phyloP scores from a whole-genome alignment of 2,113 vertebrate species.

The Actenoides lindsayi region DNA sequence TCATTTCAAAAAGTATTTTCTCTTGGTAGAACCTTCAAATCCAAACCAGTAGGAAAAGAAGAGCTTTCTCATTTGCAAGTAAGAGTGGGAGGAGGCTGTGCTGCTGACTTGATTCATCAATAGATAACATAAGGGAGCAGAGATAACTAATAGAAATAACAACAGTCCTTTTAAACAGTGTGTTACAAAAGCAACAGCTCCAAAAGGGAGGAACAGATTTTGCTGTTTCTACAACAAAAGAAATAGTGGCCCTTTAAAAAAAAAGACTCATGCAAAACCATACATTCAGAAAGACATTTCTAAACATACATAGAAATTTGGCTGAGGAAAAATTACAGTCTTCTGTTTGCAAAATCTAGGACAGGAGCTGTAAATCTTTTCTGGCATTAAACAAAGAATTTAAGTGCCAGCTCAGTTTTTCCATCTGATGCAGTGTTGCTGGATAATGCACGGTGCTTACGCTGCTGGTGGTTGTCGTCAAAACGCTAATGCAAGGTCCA shows the following conservation, averaged over 20 bases:
- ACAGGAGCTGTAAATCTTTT: neutral
- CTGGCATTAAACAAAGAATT: neutral
- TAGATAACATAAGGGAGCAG: neutral
- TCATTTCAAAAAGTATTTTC: neutral
- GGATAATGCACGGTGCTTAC: neutral
- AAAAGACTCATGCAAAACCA: neutral
- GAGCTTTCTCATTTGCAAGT: neutral
- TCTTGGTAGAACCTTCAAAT: neutral
- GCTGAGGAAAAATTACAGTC: neutral
- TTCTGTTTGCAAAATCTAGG: neutral
- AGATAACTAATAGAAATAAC: neutral
- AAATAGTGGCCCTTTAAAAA: neutral
- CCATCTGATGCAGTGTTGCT: neutral
- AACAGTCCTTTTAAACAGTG: neutral
- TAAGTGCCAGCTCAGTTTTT: neutral
- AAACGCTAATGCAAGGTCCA: neutral
- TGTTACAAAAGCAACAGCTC: neutral
- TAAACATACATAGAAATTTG: neutral
- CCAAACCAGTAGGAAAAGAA: neutral
- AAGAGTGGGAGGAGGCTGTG: neutral
- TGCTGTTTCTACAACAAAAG: neutral
- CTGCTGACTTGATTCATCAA: neutral
- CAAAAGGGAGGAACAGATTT: neutral
- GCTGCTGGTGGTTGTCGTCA: neutral
- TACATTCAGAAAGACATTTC: neutral